These are phyloP conservation scores for Lymantria dispar DNA, from an alignment of 2,888 invertebrate species.

Conservation along the genomic window DNA sequence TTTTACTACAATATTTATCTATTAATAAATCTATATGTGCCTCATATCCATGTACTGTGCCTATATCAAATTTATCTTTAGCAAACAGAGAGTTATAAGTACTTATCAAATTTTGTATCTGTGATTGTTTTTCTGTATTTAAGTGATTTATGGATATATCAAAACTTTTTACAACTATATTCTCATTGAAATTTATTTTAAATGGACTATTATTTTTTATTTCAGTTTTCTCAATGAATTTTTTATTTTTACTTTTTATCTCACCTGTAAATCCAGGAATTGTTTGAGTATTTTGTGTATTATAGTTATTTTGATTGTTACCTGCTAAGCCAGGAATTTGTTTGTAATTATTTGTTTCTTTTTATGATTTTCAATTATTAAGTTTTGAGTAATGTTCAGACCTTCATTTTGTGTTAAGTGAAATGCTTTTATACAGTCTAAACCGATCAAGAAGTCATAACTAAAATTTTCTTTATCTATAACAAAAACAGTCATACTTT, in stretches of 20 bases:
- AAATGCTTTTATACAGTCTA: background rate
- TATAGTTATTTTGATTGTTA: too few species aligned
- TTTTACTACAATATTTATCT: constrained; percentile 19
- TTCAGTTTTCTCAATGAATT: too few species aligned
- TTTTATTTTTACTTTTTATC: too few species aligned
- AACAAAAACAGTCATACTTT: background rate
- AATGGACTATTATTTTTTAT: too few species aligned
- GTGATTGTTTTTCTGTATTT: background rate
- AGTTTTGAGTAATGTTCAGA: background rate
- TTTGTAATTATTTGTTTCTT: too few species aligned
- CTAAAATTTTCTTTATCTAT: background rate
- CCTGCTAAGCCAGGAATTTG: too few species aligned
- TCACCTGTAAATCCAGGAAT: too few species aligned
- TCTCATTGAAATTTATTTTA: background rate
- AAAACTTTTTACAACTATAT: background rate
- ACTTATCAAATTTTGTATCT: background rate
- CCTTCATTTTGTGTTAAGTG: background rate
- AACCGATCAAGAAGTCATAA: background rate
- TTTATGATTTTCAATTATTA: too few species aligned
- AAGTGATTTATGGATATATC: background rate
- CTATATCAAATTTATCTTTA: constrained; percentile 23
- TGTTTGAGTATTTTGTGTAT: too few species aligned
- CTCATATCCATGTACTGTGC: constrained; percentile 5
- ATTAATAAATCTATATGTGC: constrained; percentile 6
- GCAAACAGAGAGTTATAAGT: background rate